Evolutionary conservation across 2,888 invertebrate species (phyloP).

Genomic region (Drosophila picticornis): DNA sequence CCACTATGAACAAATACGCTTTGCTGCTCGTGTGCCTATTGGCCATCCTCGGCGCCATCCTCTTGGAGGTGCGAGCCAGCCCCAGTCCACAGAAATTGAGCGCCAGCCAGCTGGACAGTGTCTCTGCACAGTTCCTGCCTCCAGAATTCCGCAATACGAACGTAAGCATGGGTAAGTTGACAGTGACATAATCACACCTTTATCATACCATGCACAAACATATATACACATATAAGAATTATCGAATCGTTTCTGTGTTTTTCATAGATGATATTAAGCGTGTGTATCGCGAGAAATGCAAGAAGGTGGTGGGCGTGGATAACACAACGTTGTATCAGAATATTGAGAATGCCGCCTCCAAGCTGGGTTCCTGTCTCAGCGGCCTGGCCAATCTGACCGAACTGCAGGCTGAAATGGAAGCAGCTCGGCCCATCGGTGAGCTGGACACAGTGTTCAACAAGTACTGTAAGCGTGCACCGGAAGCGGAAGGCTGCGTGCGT

Average conservation of each 20-base stretch:
- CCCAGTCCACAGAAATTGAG: conserved; percentile 37
- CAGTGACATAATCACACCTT: conserved; percentile 15
- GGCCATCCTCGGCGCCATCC: conserved; percentile 54
- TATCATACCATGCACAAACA: not conserved
- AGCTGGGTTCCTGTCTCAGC: conserved; percentile 87
- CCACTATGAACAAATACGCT: conserved; percentile 62
- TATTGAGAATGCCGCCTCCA: conserved; percentile 85
- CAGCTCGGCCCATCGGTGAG: conserved; percentile 88
- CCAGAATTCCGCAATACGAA: conserved; percentile 77
- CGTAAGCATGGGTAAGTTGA: conserved; percentile 73
- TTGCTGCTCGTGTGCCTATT: conserved; percentile 58
- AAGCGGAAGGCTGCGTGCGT: conserved; percentile 86
- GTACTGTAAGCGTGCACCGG: conserved; percentile 88
- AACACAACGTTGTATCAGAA: conserved; percentile 86
- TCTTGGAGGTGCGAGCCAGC: conserved; percentile 62
- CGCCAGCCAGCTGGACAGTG: conserved; percentile 66
- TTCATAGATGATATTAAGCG: conserved; percentile 86
- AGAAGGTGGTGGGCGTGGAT: conserved; percentile 86
- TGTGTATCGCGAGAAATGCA: conserved; percentile 89
- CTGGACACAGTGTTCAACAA: conserved; percentile 90
- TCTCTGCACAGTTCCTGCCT: conserved; percentile 79
- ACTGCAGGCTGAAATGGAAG: conserved; percentile 89
- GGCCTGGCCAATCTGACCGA: conserved; percentile 87
- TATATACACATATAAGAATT: not conserved
- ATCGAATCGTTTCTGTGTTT: not conserved